These are phyloP conservation scores for Proterorhinus semilunaris DNA, from an alignment of 2,113 vertebrate genomes.

Conservation along the genomic window DNA sequence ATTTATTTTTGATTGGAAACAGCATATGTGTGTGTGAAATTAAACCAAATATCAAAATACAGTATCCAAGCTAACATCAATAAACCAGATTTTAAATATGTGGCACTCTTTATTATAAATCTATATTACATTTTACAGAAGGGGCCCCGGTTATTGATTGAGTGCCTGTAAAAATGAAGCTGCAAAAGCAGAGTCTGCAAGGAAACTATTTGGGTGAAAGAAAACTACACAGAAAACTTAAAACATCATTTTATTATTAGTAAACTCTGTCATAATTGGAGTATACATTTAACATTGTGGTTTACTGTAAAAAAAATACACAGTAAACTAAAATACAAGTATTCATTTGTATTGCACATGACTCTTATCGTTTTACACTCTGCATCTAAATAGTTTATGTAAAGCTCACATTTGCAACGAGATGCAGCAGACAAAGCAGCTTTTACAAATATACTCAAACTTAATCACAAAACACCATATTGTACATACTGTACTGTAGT, in stretches of 20 bases:
- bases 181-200: too few species aligned
- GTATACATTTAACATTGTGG: conserved; percentile 57
- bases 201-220: neutral
- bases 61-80: too few species aligned
- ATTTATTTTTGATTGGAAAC: too few species aligned
- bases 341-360: conserved; percentile 45
- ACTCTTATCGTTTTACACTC: conserved; percentile 36
- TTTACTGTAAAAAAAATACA: conserved; percentile 55
- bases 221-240: conserved; percentile 9
- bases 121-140: too few species aligned
- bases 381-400: conserved; percentile 33
- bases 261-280: conserved; percentile 62
- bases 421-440: conserved; percentile 24
- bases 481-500: conserved; percentile 20
- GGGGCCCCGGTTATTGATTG: too few species aligned
- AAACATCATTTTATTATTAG: conserved; percentile 18
- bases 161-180: too few species aligned
- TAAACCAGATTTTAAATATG: too few species aligned
- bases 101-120: too few species aligned
- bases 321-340: conserved; percentile 23
- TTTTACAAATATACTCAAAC: conserved; percentile 21
- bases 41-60: too few species aligned
- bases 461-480: conserved; percentile 40
- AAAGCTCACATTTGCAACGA: conserved; percentile 55
- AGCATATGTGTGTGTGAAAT: too few species aligned